Percentiles rank a stretch among this genome's conserved stretches.
phyloP scores from a whole-genome alignment of 2,888 invertebrate genomes.

The Polydrusus tereticollis region DNA sequence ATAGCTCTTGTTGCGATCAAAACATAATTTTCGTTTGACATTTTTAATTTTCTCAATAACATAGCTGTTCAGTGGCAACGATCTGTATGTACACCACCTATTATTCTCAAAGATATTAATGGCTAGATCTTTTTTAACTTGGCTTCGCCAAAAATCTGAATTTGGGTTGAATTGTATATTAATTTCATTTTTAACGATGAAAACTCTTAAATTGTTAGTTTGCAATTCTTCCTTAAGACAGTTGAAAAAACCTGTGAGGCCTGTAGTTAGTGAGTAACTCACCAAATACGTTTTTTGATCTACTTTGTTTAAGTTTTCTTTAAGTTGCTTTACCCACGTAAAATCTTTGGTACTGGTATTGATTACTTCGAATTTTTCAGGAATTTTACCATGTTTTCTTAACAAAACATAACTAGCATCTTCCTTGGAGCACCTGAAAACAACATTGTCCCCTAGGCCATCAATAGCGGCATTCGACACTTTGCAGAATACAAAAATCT shows the following conservation, averaged over 20 bases:
- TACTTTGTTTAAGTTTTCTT: slow-evolving; percentile 34
- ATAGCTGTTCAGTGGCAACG: slow-evolving; percentile 16
- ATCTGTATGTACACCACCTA: slow-evolving; percentile 49
- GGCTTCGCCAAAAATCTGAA: slow-evolving; percentile 40
- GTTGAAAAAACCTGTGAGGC: slow-evolving; percentile 46
- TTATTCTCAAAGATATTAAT: slow-evolving; percentile 49
- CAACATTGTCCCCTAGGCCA: background rate
- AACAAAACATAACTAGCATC: background rate
- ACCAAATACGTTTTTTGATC: slow-evolving; percentile 37
- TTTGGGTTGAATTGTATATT: background rate
- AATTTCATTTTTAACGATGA: slow-evolving; percentile 29
- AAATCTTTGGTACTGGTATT: slow-evolving; percentile 25
- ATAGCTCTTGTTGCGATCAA: slow-evolving; percentile 6
- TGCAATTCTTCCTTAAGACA: slow-evolving; percentile 36
- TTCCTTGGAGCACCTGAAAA: background rate
- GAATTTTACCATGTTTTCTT: background rate
- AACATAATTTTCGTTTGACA: background rate
- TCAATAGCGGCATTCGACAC: background rate
- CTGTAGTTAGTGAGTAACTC: slow-evolving; percentile 40
- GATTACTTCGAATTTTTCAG: background rate
- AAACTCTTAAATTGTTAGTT: slow-evolving; percentile 36
- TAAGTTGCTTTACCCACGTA: slow-evolving; percentile 44
- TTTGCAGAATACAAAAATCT: background rate
- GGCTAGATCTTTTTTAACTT: slow-evolving; percentile 48
- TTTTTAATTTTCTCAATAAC: background rate